Conservation (phyloP, 2,888 invertebrate genomes). For the Shargacucullia verbasci region DNA sequence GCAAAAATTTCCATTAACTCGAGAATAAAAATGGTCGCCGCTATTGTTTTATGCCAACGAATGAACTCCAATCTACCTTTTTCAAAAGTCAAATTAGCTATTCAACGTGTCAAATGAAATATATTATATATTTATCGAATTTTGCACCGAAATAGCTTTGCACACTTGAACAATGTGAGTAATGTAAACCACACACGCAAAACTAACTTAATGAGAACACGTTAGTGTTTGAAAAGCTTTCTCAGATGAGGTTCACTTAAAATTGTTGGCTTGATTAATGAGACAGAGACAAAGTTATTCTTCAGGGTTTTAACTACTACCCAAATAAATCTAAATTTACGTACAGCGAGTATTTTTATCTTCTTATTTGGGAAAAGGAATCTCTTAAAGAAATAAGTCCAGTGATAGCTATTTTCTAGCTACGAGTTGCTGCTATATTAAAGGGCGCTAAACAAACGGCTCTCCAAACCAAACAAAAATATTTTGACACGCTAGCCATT, state of each 20-base stretch:
- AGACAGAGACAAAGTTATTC: conserved; percentile 40
- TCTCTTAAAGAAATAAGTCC: background rate
- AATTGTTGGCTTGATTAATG: conserved; percentile 75
- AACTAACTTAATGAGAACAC: conserved; percentile 72
- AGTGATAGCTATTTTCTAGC: background rate
- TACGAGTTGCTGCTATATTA: conserved; percentile 23
- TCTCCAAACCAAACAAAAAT: conserved; percentile 47
- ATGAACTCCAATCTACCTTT: conserved; percentile 6
- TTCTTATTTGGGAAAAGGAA: conserved; percentile 11
- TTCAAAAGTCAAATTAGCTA: conserved; percentile 1
- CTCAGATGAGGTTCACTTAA: conserved; percentile 67
- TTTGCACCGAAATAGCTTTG: conserved; percentile 49
- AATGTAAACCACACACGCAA: conserved; percentile 45
- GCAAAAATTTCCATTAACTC: conserved; percentile 30
- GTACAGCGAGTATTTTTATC: conserved; percentile 5
- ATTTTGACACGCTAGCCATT: conserved; percentile 43
- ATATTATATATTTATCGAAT: conserved; percentile 27
- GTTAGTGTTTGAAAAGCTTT: conserved; percentile 75
- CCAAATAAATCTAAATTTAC: conserved; percentile 33
- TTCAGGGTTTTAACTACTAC: conserved; percentile 19
- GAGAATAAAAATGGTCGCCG: conserved; percentile 11
- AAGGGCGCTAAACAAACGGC: conserved; percentile 26
- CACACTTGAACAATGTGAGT: conserved; percentile 58
- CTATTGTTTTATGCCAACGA: conserved; percentile 4
- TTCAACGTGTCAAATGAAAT: conserved; percentile 26